Evolutionary conservation across 1,140 invertebrate genomes (phyloP), one percentile per base, ranked within the genome.

Genomic region (Campoletis sonorensis): DNA sequence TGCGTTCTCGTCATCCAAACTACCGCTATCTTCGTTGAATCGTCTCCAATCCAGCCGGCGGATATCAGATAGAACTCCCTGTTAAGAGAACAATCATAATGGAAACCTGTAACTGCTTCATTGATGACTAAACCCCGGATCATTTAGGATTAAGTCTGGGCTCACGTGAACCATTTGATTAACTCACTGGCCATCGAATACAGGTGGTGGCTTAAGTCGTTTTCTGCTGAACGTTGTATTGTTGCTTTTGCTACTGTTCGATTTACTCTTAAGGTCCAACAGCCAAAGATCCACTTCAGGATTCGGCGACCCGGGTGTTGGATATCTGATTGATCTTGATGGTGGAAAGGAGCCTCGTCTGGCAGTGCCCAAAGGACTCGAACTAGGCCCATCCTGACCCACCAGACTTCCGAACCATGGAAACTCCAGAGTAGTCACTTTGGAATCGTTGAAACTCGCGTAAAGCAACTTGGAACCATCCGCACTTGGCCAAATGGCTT

Each of bases 11-110:
- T 97, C 94, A 98, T 96, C 96, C 97, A 98, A 26, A 97, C 95
- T 7, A 97, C 95, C 21, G 96, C 94, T 68, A 98, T 93, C 87
- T 97, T 94, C 87, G 95, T 95, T 72, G 92, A 90, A 81, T 95
- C 93, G 67, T 94, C 93, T 83, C 96, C 95, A 73, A 97, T 94
- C 98, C 98, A 99, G 76, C 95, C 94, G 23, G 97, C 97, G 79
- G 97, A 96, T 88, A 97, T 98, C 86, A 99, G 92, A 92, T 98
- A 98, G 92, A 96, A 96, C 86, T 98, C 97, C 88, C 98, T 98
- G 92, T 26, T 93, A 92, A 84, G 79, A 71, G 68, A 77, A 30
- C 51, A 21, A 54, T 11, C 0, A 54, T 54, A n/a, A 8, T 54
- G 51, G n/a, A 54, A n/a, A 54, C 5, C 51, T 54, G 51, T 54